Conservation (phyloP, 2,888 invertebrate species). For the Resseliella maxima region DNA sequence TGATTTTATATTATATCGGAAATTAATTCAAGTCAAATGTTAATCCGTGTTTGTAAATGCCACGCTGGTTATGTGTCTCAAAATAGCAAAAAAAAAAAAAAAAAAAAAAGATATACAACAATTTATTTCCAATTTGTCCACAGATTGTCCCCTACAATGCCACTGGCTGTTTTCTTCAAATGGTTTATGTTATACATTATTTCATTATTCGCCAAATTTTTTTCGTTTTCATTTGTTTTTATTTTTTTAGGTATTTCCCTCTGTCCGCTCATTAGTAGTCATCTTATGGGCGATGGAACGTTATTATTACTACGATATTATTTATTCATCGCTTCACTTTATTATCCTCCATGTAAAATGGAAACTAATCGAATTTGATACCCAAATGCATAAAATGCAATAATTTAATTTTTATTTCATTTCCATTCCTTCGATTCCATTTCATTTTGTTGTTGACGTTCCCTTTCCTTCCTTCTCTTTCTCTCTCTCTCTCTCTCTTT, state of each 20-base stretch:
- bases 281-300: slow-evolving; percentile 12
- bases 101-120: neutral
- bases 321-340: slow-evolving; percentile 48
- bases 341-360: slow-evolving; percentile 54
- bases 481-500: slow-evolving; percentile 9
- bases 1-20: neutral
- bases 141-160: neutral
- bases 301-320: slow-evolving; percentile 45
- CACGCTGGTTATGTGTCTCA: neutral
- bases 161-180: neutral
- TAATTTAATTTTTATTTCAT: slow-evolving; percentile 50
- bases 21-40: neutral
- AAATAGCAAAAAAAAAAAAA: neutral
- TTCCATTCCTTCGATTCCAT: neutral
- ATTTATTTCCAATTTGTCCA: slow-evolving; percentile 19
- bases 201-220: neutral
- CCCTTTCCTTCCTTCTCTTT: neutral
- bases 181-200: neutral
- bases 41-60: neutral
- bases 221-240: neutral
- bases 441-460: neutral
- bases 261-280: neutral
- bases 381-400: slow-evolving; percentile 42
- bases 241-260: neutral
- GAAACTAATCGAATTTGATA: slow-evolving; percentile 56